These are phyloP conservation scores for Drosophila dunni DNA, from an alignment of 1,140 invertebrate genomes.

Conservation along the genomic window DNA sequence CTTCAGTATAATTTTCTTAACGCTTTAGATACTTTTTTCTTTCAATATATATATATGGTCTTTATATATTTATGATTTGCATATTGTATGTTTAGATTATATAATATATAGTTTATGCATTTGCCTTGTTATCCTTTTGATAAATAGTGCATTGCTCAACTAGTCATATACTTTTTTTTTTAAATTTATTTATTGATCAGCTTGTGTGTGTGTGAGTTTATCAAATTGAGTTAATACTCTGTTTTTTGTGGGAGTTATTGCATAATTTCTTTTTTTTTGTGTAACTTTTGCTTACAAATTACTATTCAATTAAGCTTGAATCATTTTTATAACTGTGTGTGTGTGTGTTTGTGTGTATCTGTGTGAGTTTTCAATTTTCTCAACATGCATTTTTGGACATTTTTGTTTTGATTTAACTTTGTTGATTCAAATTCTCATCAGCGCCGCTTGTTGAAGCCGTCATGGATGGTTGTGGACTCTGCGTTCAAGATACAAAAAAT, in stretches of 20 bases:
- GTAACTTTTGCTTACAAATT: conserved; percentile 64
- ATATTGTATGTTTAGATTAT: conserved; percentile 64
- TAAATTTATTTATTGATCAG: conserved; percentile 48
- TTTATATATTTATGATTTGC: conserved; percentile 45
- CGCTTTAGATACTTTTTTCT: conserved; percentile 74
- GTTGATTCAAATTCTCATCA: conserved; percentile 85
- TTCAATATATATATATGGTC: conserved; percentile 39
- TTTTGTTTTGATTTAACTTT: conserved; percentile 75
- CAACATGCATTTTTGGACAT: conserved; percentile 70
- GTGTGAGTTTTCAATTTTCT: conserved; percentile 45
- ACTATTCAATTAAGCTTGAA: conserved; percentile 59
- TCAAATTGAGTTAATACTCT: conserved; percentile 42
- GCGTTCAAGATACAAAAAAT: conserved; percentile 82
- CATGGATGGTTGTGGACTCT: conserved; percentile 85
- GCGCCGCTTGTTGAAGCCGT: conserved; percentile 84
- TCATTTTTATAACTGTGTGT: conserved; percentile 22
- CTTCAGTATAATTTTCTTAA: conserved; percentile 68
- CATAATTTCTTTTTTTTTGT: conserved; percentile 53
- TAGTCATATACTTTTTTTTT: conserved; percentile 71
- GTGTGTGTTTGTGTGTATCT: conserved; percentile 16
- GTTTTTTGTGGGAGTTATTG: conserved; percentile 67
- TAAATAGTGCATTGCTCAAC: conserved; percentile 80
- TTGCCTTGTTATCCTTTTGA: conserved; percentile 58
- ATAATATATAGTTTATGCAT: conserved; percentile 74
- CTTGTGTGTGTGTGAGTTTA: conserved; percentile 51